A percentile compares a stretch with the other conserved stretches of the same genome.
These are phyloP conservation scores for Cladopsammia gracilis DNA, from an alignment of 64 coral and sea anemone species.

Conservation along the genomic window DNA sequence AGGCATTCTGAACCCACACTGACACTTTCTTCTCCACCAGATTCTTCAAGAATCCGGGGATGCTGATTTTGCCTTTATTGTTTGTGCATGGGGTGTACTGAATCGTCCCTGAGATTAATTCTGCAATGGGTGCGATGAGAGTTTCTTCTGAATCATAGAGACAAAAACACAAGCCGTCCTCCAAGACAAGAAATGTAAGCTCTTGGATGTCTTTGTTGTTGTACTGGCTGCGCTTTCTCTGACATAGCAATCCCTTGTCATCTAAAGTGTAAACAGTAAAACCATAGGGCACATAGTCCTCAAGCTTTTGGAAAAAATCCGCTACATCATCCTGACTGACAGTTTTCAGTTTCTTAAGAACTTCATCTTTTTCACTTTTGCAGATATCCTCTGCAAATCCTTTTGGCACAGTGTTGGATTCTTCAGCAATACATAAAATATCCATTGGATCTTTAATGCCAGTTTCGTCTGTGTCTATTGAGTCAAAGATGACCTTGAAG, in stretches of 20 bases:
- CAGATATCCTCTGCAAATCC: neutral
- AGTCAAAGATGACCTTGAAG: slow-evolving; percentile 5
- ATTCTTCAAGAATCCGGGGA: slow-evolving; percentile 12
- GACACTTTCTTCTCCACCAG: neutral
- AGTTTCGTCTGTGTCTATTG: slow-evolving; percentile 12
- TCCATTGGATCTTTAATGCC: neutral
- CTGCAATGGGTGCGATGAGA: neutral
- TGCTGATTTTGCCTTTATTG: neutral
- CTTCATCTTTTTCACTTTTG: slow-evolving; percentile 1
- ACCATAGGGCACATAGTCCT: neutral
- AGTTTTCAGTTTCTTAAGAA: slow-evolving; percentile 1
- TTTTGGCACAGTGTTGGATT: neutral
- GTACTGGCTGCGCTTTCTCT: neutral
- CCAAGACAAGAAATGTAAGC: slow-evolving; percentile 21
- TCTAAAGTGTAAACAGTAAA: slow-evolving; percentile 25
- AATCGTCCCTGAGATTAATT: slow-evolving; percentile 28
- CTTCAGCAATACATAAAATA: neutral
- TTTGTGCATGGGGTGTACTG: slow-evolving; percentile 2
- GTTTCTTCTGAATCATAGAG: slow-evolving; percentile 22
- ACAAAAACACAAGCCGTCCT: slow-evolving; percentile 14
- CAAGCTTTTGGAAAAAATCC: neutral
- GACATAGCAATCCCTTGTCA: slow-evolving; percentile 7
- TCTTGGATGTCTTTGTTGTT: neutral
- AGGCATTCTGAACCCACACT: slow-evolving; percentile 32
- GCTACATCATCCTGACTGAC: neutral